These are phyloP conservation scores for Drosophila birchii DNA, from an alignment of 2,888 invertebrate species.

Conservation along the genomic window DNA sequence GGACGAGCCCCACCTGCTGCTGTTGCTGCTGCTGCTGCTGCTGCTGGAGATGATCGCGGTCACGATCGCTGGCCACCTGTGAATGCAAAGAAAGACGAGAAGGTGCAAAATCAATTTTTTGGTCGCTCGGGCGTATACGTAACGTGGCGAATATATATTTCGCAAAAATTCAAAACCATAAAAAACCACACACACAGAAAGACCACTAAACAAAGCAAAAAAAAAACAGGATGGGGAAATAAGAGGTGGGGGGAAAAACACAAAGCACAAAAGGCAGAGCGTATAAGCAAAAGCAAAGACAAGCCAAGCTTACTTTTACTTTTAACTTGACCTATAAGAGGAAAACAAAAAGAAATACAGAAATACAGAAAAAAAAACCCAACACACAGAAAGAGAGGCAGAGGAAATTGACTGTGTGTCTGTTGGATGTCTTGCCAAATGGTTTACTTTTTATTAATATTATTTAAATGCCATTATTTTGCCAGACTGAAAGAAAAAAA, in stretches of 20 bases:
- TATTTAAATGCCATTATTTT: conserved; percentile 60
- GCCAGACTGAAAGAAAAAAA: conserved; percentile 52
- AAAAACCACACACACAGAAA: neutral
- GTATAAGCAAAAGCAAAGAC: conserved; percentile 12
- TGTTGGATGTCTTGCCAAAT: conserved; percentile 37
- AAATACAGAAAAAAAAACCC: too few species aligned
- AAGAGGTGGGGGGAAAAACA: neutral
- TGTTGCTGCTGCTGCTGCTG: conserved; percentile 34
- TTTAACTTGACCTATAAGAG: conserved; percentile 78
- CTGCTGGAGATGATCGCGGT: conserved; percentile 60
- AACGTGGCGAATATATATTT: conserved; percentile 46
- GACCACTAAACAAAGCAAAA: conserved; percentile 18
- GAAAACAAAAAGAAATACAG: conserved; percentile 27
- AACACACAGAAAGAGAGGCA: neutral
- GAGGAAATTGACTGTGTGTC: neutral
- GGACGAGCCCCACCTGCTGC: conserved; percentile 51
- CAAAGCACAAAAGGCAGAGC: conserved; percentile 19
- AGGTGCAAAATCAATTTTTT: conserved; percentile 61
- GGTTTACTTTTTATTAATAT: too few species aligned
- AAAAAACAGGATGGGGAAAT: conserved; percentile 9
- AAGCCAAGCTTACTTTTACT: conserved; percentile 69
- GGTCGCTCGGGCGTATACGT: conserved; percentile 43
- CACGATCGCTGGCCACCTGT: conserved; percentile 61
- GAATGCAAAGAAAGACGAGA: conserved; percentile 44
- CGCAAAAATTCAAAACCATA: conserved; percentile 36